These are phyloP conservation scores for Phalangium opilio DNA, from an alignment of 2,888 invertebrate genomes.

Conservation along the genomic window DNA sequence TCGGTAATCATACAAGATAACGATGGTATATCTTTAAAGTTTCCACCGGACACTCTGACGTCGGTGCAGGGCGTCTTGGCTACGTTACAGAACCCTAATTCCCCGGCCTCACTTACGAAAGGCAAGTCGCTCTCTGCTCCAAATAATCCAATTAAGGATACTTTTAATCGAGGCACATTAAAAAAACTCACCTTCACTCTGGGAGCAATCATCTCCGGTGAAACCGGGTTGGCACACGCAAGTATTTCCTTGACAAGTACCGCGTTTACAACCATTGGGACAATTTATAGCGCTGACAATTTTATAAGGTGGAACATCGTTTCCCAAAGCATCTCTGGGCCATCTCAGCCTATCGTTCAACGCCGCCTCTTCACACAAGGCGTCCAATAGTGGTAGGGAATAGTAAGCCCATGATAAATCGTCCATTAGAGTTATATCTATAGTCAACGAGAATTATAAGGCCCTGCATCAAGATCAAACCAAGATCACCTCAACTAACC, in stretches of 20 bases:
- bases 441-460: background rate
- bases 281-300: background rate
- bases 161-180: background rate
- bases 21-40: background rate
- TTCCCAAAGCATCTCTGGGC: background rate
- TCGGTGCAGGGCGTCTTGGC: background rate
- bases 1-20: background rate
- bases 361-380: background rate
- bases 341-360: background rate
- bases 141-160: background rate
- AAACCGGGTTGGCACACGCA: background rate
- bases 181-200: background rate
- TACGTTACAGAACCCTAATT: background rate
- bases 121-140: background rate
- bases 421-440: background rate
- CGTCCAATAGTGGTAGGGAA: background rate
- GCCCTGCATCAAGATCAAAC: background rate
- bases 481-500: background rate
- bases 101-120: background rate
- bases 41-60: background rate
- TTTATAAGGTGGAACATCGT: background rate
- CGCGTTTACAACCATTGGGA: conserved; percentile 1
- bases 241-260: background rate
- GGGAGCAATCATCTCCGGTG: background rate
- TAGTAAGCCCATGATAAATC: background rate